phyloP scores from a whole-genome alignment of 2,797 vertebrate species.

The Sebastes kiyomatsui region DNA sequence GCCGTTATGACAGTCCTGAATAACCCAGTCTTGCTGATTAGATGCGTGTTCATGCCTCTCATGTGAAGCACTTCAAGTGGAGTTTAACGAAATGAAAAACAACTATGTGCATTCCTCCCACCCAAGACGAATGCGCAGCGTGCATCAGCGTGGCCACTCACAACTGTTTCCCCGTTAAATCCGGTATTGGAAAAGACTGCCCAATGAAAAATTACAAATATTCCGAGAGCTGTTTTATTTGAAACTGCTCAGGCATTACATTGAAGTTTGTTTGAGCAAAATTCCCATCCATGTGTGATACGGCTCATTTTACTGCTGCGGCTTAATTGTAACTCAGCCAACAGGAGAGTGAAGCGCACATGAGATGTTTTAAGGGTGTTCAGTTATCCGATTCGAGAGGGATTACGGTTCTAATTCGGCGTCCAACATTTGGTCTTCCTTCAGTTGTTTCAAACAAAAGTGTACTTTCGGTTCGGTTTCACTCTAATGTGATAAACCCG shows the following conservation, averaged over 20 bases:
- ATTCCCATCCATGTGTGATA: constrained; percentile 48
- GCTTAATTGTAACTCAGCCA: constrained; percentile 24
- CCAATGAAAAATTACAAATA: constrained; percentile 55
- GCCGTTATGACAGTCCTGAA: constrained; percentile 10
- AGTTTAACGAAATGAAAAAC: constrained; percentile 63
- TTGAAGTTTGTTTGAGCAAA: constrained; percentile 41
- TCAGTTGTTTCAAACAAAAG: constrained; percentile 41
- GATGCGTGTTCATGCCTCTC: constrained; percentile 33
- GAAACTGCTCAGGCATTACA: constrained; percentile 37
- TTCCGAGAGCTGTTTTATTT: constrained; percentile 60
- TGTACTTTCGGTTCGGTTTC: constrained; percentile 34
- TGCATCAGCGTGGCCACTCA: constrained; percentile 48
- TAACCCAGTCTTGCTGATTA: constrained; percentile 7
- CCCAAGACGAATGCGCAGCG: constrained; percentile 56
- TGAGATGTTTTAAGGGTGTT: constrained; percentile 24
- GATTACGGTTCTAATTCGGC: constrained; percentile 35
- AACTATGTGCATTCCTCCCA: constrained; percentile 62
- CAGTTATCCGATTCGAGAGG: constrained; percentile 22
- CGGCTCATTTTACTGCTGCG: constrained; percentile 39
- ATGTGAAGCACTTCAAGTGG: constrained; percentile 45
- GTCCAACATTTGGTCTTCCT: constrained; percentile 37
- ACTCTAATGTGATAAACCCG: constrained; percentile 54
- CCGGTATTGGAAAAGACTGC: constrained; percentile 36
- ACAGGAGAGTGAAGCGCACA: neutral
- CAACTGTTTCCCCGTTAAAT: constrained; percentile 58